These are phyloP conservation scores for Toxonevra muliebris DNA, from an alignment of 2,888 invertebrate genomes.

Conservation along the genomic window DNA sequence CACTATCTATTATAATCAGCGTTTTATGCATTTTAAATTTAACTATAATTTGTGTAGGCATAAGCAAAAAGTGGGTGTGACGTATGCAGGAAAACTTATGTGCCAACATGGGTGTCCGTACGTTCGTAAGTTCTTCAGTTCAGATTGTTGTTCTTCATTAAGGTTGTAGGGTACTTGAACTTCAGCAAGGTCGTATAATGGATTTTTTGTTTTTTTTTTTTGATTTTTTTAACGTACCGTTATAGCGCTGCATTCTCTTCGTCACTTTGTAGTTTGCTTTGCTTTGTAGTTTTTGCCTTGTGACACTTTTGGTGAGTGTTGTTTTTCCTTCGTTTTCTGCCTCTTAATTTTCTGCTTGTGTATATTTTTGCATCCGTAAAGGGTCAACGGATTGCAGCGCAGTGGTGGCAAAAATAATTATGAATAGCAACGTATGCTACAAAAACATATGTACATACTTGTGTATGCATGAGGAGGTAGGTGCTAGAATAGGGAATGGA, in stretches of 20 bases:
- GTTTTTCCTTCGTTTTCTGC: neutral
- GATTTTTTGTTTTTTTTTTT: neutral
- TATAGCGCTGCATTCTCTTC: slow-evolving; percentile 3
- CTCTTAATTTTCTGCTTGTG: neutral
- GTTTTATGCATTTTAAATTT: too few relatives aligned
- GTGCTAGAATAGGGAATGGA: neutral
- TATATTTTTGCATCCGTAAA: neutral
- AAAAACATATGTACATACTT: neutral
- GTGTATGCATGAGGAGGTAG: neutral
- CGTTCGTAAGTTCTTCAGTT: too few relatives aligned
- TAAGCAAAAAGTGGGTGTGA: too few relatives aligned
- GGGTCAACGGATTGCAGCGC: slow-evolving; percentile 3
- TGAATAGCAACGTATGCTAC: neutral
- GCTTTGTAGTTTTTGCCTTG: neutral
- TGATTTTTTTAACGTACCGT: neutral
- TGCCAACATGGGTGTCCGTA: too few relatives aligned
- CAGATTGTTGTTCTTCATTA: neutral
- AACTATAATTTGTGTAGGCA: too few relatives aligned
- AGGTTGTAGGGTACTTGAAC: slow-evolving; percentile 28
- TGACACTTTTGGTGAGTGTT: neutral
- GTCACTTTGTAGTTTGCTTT: neutral
- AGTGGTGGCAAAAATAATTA: too few relatives aligned
- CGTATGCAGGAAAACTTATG: too few relatives aligned
- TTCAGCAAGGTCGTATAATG: slow-evolving; percentile 26
- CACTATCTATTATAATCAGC: too few relatives aligned